Evolutionary conservation across 2,113 vertebrate genomes (phyloP).

Genomic region (Alexandromys fortis): DNA sequence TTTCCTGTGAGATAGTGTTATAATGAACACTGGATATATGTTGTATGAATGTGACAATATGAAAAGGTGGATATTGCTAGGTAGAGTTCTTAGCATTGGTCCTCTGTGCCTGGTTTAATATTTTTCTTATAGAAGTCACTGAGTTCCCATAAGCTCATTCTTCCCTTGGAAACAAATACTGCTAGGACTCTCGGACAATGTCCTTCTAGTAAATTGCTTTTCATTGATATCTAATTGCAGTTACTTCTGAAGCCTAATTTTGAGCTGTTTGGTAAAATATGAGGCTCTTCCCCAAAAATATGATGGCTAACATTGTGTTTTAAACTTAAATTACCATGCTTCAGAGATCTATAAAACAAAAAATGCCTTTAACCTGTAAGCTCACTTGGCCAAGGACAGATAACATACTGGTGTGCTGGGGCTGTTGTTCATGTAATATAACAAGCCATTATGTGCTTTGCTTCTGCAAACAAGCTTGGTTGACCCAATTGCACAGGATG

Average conservation of each 20-base stretch:
- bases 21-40: not conserved
- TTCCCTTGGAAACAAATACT: not conserved
- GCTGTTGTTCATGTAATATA: not conserved
- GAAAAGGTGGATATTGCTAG: not conserved
- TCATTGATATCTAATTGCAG: not conserved
- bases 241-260: not conserved
- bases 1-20: not conserved
- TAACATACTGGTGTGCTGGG: not conserved
- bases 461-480: not conserved
- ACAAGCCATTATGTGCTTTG: not conserved
- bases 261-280: not conserved
- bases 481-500: not conserved
- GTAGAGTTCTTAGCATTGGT: not conserved
- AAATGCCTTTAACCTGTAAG: not conserved
- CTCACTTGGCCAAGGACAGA: not conserved
- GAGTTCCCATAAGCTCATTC: not conserved
- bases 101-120: not conserved
- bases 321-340: not conserved
- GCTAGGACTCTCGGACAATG: not conserved
- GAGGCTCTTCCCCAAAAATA: not conserved
- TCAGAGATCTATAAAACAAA: not conserved
- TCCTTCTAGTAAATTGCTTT: not conserved
- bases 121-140: not conserved
- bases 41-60: not conserved
- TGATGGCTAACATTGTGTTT: not conserved